Evolutionary conservation across 1,140 invertebrate species (phyloP), one percentile per base, ranked within the genome.

Genomic region (Bombyx mandarina): DNA sequence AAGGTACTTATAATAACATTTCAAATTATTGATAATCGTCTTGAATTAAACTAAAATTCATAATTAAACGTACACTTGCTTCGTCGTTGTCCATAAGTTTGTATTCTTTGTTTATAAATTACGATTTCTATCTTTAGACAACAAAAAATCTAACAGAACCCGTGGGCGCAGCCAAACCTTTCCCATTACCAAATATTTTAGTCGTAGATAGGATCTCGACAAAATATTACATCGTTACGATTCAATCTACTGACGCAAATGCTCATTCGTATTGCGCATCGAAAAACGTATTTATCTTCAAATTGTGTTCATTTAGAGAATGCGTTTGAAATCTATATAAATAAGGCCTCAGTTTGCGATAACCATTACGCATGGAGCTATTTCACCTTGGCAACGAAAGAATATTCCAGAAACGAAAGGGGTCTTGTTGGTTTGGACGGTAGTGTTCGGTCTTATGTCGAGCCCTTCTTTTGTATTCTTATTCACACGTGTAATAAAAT

Each of bases 301-400:
- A 83, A 86, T 86, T 86, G 79, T 81, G 71, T 78, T 82, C 80
- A 86, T 86, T 85, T 79, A 63, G 56, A 60, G 73, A 79, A 85
- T 82, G 71, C 69, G 69, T 75, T 81, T 69, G 54, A 63, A 80
- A 86, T 86, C 82, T 82, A 75, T 86, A 86, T 77, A 86, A 83
- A 85, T 81, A 79, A 61, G 75, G 67, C 66, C 69, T 73, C 45
- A 45, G 10, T 18, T 6, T 7, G 8, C 1, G 6, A n/a, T 7
- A 8, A n/a, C 53, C 10, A 44, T 54, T 7, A 45, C 26, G 7
- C 6, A 22, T 18, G 44, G 43, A 22, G n/a, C 43, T 18, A 6
- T 4, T 8, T 10, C 1, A 43, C 45, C 4, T n/a, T 54, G 12
- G 26, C 18, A 54, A n/a, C 2, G 43, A 18, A 8, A 44, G 22